Percentiles rank a stretch among this genome's conserved stretches.
phyloP scores from a whole-genome alignment of 2,113 vertebrate species.

The Origma solitaria region DNA sequence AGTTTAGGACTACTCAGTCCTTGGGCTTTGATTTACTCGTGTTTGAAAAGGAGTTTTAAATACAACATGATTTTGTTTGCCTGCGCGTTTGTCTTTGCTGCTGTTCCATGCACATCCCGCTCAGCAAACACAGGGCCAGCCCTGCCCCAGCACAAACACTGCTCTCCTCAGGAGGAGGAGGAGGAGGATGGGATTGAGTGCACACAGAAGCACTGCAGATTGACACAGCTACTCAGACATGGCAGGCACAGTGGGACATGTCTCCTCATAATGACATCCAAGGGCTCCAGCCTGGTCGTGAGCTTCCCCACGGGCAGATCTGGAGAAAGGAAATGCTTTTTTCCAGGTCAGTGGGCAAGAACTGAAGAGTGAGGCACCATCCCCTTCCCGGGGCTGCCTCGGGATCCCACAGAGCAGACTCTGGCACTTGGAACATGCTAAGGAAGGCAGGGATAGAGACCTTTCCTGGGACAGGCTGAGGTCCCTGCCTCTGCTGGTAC shows the following conservation, averaged over 20 bases:
- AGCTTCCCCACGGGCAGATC: background rate
- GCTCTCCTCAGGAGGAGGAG: background rate
- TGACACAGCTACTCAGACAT: background rate
- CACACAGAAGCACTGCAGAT: background rate
- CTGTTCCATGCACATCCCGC: accelerated
- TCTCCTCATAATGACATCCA: background rate
- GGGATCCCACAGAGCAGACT: background rate
- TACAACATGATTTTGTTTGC: background rate
- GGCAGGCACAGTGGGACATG: background rate
- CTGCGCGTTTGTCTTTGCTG: background rate
- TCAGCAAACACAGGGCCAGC: accelerated
- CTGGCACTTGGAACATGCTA: background rate
- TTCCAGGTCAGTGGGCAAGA: background rate
- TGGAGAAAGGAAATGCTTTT: background rate
- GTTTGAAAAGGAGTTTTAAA: background rate
- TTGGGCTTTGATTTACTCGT: background rate
- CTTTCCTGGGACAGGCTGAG: background rate
- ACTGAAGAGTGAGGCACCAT: background rate
- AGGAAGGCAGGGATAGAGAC: background rate
- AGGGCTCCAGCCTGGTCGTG: background rate
- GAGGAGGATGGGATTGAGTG: background rate
- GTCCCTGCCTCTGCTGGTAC: background rate
- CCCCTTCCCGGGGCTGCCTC: background rate
- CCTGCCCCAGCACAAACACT: background rate
- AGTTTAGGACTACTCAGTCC: background rate